phyloP scores from a whole-genome alignment of 1,140 invertebrate species.

The Sitodiplosis mosellana region DNA sequence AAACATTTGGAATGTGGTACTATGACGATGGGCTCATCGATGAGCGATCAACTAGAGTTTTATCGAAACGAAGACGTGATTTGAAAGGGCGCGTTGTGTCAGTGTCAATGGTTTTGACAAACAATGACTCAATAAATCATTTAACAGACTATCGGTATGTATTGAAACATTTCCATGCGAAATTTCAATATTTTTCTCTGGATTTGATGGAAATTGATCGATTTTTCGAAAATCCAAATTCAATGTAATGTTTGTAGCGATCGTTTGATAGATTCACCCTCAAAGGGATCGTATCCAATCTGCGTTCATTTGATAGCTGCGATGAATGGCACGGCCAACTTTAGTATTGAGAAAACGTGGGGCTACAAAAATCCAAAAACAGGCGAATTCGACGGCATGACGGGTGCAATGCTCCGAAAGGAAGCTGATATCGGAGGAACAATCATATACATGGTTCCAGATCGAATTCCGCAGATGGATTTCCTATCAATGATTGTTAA shows the following conservation, averaged over 20 bases:
- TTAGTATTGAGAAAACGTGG: conserved; percentile 31
- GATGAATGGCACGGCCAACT: conserved; percentile 35
- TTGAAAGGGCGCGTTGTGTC: conserved; percentile 23
- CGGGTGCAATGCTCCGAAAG: conserved; percentile 32
- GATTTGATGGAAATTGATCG: too few relatives aligned
- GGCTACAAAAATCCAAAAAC: conserved; percentile 27
- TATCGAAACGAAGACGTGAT: conserved; percentile 19
- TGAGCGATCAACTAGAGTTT: too few relatives aligned
- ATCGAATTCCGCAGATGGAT: conserved; percentile 2
- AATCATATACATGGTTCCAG: conserved; percentile 16
- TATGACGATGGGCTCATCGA: too few relatives aligned
- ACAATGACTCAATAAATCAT: conserved; percentile 37
- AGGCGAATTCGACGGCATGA: conserved; percentile 41
- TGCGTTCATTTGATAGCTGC: conserved; percentile 31
- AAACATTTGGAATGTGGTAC: too few relatives aligned
- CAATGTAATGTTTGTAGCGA: conserved; percentile 21
- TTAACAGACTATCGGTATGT: conserved; percentile 33
- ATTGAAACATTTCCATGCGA: not conserved
- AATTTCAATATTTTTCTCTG: too few relatives aligned
- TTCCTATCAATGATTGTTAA: not conserved
- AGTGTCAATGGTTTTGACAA: conserved; percentile 32
- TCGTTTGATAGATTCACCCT: conserved; percentile 37
- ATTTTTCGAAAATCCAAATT: too few relatives aligned
- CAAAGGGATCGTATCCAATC: conserved; percentile 39
- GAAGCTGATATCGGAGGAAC: conserved; percentile 43